Percentiles rank a stretch among this genome's conserved stretches.
Evolutionary conservation across 2,113 vertebrate genomes (phyloP).

Genomic region (Caretta caretta): DNA sequence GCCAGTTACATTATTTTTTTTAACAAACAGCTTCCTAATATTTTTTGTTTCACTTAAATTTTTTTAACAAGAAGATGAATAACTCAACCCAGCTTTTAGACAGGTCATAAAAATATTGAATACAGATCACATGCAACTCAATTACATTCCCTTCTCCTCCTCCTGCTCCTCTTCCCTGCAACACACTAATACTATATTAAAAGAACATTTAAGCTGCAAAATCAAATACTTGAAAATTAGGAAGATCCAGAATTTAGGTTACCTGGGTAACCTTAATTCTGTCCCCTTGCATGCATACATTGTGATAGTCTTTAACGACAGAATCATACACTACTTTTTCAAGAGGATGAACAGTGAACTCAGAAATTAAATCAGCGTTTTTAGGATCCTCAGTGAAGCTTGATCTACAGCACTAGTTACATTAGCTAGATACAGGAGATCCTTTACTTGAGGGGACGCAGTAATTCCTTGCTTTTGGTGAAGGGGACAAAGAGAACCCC

Average conservation of each 20-base stretch:
- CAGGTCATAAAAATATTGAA: not conserved
- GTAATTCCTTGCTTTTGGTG: not conserved
- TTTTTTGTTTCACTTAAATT: not conserved
- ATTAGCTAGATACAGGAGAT: not conserved
- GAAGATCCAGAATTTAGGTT: not conserved
- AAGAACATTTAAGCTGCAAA: not conserved
- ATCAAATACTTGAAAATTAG: not conserved
- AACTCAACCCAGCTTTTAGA: not conserved
- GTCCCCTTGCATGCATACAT: not conserved
- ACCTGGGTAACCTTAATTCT: not conserved
- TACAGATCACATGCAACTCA: not conserved
- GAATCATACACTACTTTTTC: not conserved
- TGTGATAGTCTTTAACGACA: not conserved
- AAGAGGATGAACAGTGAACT: not conserved
- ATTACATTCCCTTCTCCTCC: not conserved
- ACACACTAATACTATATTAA: not conserved
- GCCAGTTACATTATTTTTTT: not conserved
- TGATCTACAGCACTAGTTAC: not conserved
- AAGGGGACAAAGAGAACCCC: not conserved
- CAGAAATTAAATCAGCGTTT: not conserved
- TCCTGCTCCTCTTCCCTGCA: not conserved
- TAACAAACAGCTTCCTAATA: not conserved
- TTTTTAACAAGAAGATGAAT: not conserved
- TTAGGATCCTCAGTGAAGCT: not conserved
- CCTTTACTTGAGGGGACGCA: not conserved